Conservation (phyloP, 2,797 vertebrate genomes). For the Limosa lapponica region DNA sequence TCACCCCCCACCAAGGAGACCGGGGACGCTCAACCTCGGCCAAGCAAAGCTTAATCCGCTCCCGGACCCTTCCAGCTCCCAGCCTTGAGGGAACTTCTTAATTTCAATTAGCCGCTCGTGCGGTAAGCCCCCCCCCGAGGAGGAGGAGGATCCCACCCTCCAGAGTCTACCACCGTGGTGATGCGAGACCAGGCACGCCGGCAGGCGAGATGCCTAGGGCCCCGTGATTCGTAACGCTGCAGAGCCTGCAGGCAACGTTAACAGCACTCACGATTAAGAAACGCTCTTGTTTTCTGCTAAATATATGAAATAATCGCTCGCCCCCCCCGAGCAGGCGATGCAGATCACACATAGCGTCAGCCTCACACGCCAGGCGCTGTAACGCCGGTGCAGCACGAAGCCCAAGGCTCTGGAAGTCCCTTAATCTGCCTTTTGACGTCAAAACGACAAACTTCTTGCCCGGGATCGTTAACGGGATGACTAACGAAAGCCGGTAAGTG, state of each 20-base stretch:
- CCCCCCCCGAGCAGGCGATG: conserved; percentile 25
- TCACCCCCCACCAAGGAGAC: background rate
- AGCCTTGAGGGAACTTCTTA: background rate
- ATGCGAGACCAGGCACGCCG: rapidly evolving
- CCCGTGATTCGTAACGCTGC: conserved; percentile 51
- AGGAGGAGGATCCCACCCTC: background rate
- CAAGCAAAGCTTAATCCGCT: background rate
- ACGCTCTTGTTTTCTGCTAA: conserved; percentile 60
- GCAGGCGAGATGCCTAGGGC: background rate
- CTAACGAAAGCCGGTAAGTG: conserved; percentile 57
- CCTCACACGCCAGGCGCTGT: background rate
- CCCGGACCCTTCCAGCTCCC: background rate
- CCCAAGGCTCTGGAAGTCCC: conserved; percentile 11
- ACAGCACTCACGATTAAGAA: conserved; percentile 5
- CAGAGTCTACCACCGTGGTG: background rate
- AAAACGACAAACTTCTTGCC: conserved; percentile 53
- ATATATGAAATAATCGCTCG: conserved; percentile 54
- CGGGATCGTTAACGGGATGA: conserved; percentile 37
- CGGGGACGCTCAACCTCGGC: rapidly evolving
- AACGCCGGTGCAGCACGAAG: conserved; percentile 21
- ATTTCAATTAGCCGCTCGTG: background rate
- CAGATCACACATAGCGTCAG: conserved; percentile 33
- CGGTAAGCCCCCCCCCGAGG: background rate
- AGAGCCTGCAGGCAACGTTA: conserved; percentile 20
- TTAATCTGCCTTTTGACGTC: conserved; percentile 58